phyloP scores from a whole-genome alignment of 2,888 invertebrate species.

The Argyresthia goedartella region DNA sequence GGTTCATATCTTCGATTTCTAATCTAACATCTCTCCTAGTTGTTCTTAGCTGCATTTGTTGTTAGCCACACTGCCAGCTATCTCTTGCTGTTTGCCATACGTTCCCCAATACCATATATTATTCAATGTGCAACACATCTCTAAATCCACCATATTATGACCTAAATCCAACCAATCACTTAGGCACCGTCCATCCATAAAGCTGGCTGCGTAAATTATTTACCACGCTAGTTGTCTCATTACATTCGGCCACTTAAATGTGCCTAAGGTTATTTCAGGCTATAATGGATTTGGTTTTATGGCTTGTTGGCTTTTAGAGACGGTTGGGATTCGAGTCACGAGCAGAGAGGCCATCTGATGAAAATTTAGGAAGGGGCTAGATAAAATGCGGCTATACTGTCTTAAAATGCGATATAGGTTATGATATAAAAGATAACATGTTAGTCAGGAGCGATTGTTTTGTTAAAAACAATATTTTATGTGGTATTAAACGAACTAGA shows the following conservation, averaged over 20 bases:
- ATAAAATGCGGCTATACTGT: too few relatives aligned
- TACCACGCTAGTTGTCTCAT: conserved; percentile 25
- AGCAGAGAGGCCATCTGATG: conserved; percentile 3
- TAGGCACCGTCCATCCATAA: conserved; percentile 23
- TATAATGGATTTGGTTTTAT: conserved; percentile 14
- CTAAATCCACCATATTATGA: neutral
- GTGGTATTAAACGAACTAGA: too few relatives aligned
- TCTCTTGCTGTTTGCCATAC: neutral
- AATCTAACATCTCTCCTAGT: too few relatives aligned
- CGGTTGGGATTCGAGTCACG: conserved; percentile 17
- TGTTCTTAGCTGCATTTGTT: too few relatives aligned
- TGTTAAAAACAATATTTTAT: too few relatives aligned
- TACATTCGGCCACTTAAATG: conserved; percentile 11
- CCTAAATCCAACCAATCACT: conserved; percentile 24
- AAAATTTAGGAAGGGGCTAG: too few relatives aligned
- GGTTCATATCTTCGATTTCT: too few relatives aligned
- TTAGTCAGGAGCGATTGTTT: too few relatives aligned
- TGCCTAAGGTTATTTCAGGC: neutral
- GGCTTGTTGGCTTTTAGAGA: conserved; percentile 20
- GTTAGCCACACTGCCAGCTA: too few relatives aligned
- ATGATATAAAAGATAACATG: too few relatives aligned
- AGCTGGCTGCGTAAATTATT: conserved; percentile 31
- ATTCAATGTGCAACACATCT: neutral
- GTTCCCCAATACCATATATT: neutral
- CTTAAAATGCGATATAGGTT: too few relatives aligned